A percentile compares a stretch with the other conserved stretches of the same genome.
These are phyloP conservation scores for Amazona finschi DNA, from an alignment of 2,797 vertebrate species.

Conservation along the genomic window DNA sequence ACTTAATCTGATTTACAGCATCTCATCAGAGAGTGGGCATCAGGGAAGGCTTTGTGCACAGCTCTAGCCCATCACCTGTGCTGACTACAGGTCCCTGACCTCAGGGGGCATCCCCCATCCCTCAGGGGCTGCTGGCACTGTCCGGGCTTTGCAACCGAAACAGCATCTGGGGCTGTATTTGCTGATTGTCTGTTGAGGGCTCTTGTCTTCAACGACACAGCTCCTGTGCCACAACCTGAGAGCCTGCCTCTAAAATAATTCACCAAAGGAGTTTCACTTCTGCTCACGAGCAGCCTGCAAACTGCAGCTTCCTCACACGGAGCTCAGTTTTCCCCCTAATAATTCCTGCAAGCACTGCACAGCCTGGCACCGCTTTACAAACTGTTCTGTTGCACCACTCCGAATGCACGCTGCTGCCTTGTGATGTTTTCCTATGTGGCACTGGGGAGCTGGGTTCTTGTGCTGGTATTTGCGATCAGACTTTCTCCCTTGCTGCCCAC, in stretches of 20 bases:
- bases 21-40: background rate
- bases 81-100: background rate
- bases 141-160: background rate
- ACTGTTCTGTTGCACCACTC: accelerated
- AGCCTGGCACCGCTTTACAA: background rate
- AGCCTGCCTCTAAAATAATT: background rate
- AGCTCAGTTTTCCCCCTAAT: background rate
- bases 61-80: background rate
- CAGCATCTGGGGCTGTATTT: background rate
- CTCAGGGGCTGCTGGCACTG: accelerated
- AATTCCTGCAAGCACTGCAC: slow-evolving; percentile 5
- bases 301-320: slow-evolving; percentile 16
- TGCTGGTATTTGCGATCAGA: background rate
- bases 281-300: background rate
- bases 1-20: background rate
- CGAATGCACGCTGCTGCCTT: background rate
- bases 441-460: background rate
- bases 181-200: accelerated
- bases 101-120: background rate
- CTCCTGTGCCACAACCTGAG: background rate
- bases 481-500: accelerated
- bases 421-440: background rate
- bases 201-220: background rate
- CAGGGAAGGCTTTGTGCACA: background rate
- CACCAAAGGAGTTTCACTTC: slow-evolving; percentile 9